Evolutionary conservation across 2,888 invertebrate species (phyloP).

Genomic region (Capitulum mitella): DNA sequence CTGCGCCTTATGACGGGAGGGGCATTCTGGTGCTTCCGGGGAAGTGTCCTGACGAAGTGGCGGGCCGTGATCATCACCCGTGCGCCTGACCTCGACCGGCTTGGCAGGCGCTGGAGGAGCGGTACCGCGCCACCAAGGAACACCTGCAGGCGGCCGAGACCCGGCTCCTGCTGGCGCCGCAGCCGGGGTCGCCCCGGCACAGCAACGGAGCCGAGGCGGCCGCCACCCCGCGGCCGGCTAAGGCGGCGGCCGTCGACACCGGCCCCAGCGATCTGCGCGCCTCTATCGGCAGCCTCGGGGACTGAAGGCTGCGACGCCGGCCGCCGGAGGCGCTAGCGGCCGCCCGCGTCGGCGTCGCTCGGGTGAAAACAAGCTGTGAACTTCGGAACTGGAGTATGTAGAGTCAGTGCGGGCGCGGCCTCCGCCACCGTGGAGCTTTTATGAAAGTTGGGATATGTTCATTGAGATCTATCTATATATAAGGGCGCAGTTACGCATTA

Average conservation of each 20-base stretch:
- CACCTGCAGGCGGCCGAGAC: constrained; percentile 16
- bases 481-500: background rate
- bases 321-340: background rate
- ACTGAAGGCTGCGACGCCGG: background rate
- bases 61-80: too few relatives aligned
- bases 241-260: background rate
- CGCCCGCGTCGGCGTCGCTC: background rate
- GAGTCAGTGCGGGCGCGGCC: background rate
- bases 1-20: too few relatives aligned
- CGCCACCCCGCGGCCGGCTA: background rate
- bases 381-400: background rate
- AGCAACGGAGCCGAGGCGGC: background rate
- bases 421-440: background rate
- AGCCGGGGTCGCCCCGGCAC: background rate
- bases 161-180: background rate
- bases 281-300: background rate
- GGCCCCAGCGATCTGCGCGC: constrained; percentile 1
- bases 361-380: background rate
- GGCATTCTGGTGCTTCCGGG: too few relatives aligned
- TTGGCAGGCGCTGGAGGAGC: background rate
- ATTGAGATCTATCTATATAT: background rate
- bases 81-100: background rate
- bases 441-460: background rate
- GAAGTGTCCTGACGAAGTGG: too few relatives aligned
- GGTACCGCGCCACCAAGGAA: background rate